Evolutionary conservation across 2,888 invertebrate species (phyloP).

Genomic region (Colostygia pectinataria): DNA sequence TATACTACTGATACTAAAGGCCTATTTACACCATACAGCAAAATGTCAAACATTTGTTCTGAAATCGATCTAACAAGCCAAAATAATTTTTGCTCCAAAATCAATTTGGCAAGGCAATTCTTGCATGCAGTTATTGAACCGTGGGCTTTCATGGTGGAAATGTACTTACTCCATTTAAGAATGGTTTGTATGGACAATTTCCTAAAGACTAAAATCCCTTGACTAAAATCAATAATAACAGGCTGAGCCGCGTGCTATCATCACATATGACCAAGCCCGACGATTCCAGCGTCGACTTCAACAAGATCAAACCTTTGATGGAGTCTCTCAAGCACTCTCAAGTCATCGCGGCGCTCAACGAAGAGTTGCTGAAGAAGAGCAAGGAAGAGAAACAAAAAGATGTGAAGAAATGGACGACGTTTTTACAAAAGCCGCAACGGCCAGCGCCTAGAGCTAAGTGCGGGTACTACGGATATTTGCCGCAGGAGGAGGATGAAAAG

Average conservation of each 20-base stretch:
- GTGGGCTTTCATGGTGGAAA: no score
- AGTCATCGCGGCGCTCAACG: constrained; percentile 85
- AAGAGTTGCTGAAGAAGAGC: constrained; percentile 75
- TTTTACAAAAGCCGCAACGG: constrained; percentile 88
- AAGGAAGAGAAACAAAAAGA: constrained; percentile 81
- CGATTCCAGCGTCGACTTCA: constrained; percentile 85
- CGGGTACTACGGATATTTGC: constrained; percentile 52
- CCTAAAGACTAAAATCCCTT: no score
- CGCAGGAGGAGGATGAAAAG: constrained; percentile 44
- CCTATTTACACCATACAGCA: no score
- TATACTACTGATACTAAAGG: no score
- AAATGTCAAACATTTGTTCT: no score
- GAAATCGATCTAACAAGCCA: no score
- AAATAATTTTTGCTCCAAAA: no score
- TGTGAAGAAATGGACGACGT: constrained; percentile 87
- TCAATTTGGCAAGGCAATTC: no score
- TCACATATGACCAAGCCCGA: constrained; percentile 69
- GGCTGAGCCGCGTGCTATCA: constrained; percentile 61
- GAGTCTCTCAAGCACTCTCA: constrained; percentile 86
- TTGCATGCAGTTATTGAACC: no score
- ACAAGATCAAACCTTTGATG: constrained; percentile 85
- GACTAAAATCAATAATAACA: constrained; percentile 36
- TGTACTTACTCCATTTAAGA: no score
- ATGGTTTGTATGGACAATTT: no score
- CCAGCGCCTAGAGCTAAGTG: constrained; percentile 81